Evolutionary conservation across 2,888 invertebrate genomes (phyloP).

Genomic region (Ptilodon capucinus): DNA sequence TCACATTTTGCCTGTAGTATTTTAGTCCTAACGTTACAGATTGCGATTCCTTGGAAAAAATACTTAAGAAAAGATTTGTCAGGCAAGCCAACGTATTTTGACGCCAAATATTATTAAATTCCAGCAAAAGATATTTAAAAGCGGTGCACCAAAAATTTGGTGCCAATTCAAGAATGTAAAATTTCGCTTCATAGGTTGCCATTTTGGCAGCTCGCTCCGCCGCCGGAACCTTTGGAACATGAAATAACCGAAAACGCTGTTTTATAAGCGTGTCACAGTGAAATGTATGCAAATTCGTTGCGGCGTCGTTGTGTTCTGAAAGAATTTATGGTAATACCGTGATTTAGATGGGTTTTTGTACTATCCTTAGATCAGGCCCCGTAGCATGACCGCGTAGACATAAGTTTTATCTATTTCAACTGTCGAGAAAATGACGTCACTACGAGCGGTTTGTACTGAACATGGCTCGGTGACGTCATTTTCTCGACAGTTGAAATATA

Average conservation of each 20-base stretch:
- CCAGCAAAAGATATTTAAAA: not conserved
- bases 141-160: not conserved
- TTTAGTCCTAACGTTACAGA: no score
- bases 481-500: no score
- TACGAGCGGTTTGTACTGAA: no score
- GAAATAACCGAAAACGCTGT: not conserved
- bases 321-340: not conserved
- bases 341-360: constrained; percentile 4
- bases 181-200: not conserved
- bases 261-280: not conserved
- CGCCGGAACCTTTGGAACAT: not conserved
- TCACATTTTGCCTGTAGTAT: no score
- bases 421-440: no score
- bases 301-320: not conserved
- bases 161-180: not conserved
- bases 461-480: no score
- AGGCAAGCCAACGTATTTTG: no score
- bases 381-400: no score
- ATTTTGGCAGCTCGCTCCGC: not conserved
- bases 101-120: not conserved
- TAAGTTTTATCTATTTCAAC: no score
- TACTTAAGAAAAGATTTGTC: no score
- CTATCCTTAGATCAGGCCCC: not conserved
- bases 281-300: not conserved
- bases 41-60: no score